Conservation (phyloP, 2,797 vertebrate species). For the Ateles fusciceps region DNA sequence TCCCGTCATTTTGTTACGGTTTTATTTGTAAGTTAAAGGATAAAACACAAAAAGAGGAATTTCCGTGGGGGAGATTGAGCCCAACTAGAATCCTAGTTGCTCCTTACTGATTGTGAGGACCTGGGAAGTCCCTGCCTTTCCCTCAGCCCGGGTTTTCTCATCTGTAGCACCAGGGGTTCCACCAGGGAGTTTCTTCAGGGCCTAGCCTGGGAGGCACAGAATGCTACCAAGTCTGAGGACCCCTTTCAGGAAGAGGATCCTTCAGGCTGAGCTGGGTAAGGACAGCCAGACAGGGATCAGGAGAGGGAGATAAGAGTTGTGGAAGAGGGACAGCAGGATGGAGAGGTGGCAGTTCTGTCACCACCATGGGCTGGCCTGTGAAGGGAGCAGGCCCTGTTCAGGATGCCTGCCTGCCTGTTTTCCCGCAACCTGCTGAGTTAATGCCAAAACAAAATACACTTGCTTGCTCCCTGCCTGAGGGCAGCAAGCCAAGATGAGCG, state of each 20-base stretch:
- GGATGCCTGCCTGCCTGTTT: conserved; percentile 52
- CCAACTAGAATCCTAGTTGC: background rate
- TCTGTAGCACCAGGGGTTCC: background rate
- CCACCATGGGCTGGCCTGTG: background rate
- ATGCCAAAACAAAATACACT: conserved; percentile 65
- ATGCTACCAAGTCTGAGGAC: background rate
- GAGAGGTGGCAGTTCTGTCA: background rate
- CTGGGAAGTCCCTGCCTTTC: conserved; percentile 41
- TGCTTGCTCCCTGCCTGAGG: conserved; percentile 48
- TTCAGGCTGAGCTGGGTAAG: background rate
- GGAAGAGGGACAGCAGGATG: background rate
- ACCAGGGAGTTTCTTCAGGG: background rate
- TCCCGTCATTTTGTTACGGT: conserved; percentile 39
- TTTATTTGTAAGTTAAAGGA: conserved; percentile 35
- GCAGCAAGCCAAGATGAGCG: conserved; percentile 42
- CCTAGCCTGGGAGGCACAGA: background rate
- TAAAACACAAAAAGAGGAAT: conserved; percentile 49
- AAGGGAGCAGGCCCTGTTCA: background rate
- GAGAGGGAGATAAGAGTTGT: background rate
- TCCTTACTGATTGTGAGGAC: conserved; percentile 15
- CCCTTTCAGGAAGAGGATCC: background rate
- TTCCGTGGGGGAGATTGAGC: background rate
- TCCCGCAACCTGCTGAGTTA: conserved; percentile 58
- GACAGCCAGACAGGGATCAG: background rate
- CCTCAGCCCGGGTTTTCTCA: conserved; percentile 16